Evolutionary conservation across 35 echinoderm and acorn worm genomes (phyloP).

Genomic region (Chiridota heheva): DNA sequence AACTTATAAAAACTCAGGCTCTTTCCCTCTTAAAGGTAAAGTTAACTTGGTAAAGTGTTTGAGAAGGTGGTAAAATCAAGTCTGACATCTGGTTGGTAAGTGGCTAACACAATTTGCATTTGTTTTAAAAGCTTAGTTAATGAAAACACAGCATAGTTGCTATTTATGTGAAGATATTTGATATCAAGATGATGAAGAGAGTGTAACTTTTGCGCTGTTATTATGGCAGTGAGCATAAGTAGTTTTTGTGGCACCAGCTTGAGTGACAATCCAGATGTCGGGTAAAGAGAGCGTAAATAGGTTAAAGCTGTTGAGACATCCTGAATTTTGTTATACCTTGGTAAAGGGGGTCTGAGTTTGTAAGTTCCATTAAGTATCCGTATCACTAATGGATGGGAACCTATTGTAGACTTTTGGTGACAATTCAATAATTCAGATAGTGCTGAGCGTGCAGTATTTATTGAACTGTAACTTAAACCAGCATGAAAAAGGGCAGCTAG

Average conservation of each 20-base stretch:
- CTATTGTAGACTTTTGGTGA: neutral
- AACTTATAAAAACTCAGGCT: slow-evolving; percentile 4
- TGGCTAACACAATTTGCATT: neutral
- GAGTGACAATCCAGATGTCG: neutral
- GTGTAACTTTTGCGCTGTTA: neutral
- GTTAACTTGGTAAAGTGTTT: slow-evolving; percentile 1
- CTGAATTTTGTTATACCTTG: slow-evolving; percentile 2
- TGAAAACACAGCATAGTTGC: too few species aligned
- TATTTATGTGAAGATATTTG: too few species aligned
- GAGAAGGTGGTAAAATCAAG: neutral
- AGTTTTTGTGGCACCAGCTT: neutral
- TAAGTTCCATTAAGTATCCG: neutral
- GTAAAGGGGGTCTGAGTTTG: slow-evolving; percentile 5
- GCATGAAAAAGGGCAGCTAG: slow-evolving; percentile 3
- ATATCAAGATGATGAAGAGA: slow-evolving; percentile 1
- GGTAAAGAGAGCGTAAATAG: slow-evolving; percentile 16
- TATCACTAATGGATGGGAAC: slow-evolving; percentile 29
- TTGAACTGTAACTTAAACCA: slow-evolving; percentile 35
- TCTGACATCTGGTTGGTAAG: slow-evolving; percentile 20
- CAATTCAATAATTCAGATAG: slow-evolving; percentile 39
- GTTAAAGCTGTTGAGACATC: slow-evolving; percentile 1
- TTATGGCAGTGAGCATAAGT: neutral
- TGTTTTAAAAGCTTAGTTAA: too few species aligned
- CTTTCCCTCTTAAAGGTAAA: neutral
- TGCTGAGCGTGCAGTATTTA: slow-evolving; percentile 39